A percentile compares a stretch with the other conserved stretches of the same genome.
These are phyloP conservation scores for Daktulosphaira vitifoliae DNA, from an alignment of 1,140 invertebrate genomes.

Conservation along the genomic window DNA sequence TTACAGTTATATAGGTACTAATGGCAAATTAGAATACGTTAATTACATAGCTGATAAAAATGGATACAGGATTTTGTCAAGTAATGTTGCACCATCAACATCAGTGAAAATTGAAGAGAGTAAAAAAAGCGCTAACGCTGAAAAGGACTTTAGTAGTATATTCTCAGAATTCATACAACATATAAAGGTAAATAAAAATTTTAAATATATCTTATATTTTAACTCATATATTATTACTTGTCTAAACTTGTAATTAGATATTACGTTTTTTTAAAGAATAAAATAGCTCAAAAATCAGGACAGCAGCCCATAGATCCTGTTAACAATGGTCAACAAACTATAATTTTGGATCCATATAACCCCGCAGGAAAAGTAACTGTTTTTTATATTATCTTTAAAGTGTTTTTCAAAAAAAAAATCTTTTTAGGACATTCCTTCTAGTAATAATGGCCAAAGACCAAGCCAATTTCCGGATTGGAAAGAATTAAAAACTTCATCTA, in stretches of 20 bases:
- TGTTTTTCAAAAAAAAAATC: no score
- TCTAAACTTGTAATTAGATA: no score
- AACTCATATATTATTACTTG: neutral
- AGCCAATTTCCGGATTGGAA: neutral
- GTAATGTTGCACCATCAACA: neutral
- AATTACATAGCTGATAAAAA: constrained; percentile 13
- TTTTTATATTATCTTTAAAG: no score
- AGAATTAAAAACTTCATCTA: neutral
- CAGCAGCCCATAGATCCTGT: neutral
- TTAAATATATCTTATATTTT: no score
- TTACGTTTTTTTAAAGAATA: neutral
- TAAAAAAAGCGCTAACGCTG: neutral
- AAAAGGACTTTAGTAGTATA: neutral
- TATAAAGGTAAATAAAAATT: neutral
- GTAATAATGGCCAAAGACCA: neutral
- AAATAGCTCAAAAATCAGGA: neutral
- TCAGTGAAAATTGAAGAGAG: neutral
- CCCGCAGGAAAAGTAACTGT: neutral
- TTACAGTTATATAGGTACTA: constrained; percentile 7
- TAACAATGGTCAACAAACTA: neutral
- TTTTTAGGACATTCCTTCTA: no score
- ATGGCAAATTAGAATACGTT: neutral
- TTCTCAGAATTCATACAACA: neutral
- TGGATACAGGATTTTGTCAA: constrained; percentile 11
- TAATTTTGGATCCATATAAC: neutral